A percentile compares a stretch with the other conserved stretches of the same genome.
Conservation (phyloP, 2,888 invertebrate species). For the Coenonympha arcania region DNA sequence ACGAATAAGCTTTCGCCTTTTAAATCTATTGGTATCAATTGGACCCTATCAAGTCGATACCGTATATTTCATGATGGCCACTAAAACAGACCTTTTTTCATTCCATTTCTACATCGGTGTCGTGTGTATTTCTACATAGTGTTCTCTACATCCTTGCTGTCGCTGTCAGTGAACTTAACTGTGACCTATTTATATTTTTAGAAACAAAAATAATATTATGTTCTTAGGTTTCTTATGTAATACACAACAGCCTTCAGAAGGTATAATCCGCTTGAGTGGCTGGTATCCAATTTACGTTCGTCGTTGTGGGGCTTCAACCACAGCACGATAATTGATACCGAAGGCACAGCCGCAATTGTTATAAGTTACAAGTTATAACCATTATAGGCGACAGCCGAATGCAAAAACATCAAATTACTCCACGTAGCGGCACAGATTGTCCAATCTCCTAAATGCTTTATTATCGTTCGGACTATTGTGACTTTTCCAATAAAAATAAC, state of each 20-base stretch:
- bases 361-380: constrained; percentile 53
- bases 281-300: constrained; percentile 65
- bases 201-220: constrained; percentile 38
- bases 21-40: background rate
- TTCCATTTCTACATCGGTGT: constrained; percentile 23
- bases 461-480: constrained; percentile 47
- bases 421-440: constrained; percentile 44
- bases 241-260: constrained; percentile 51
- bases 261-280: constrained; percentile 62
- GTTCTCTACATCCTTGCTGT: constrained; percentile 17
- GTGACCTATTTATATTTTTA: constrained; percentile 43
- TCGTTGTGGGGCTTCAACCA: constrained; percentile 63
- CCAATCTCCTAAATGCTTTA: constrained; percentile 59
- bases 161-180: constrained; percentile 15
- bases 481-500: constrained; percentile 63
- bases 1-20: too few relatives aligned
- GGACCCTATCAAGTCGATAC: constrained; percentile 6
- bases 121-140: too few relatives aligned
- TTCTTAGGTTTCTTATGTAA: constrained; percentile 48
- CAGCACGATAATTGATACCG: constrained; percentile 65
- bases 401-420: constrained; percentile 46
- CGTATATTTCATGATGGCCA: constrained; percentile 11
- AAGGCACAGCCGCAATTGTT: constrained; percentile 49
- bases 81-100: constrained; percentile 18
- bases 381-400: constrained; percentile 42